Evolutionary conservation across 2,797 vertebrate genomes (phyloP), one percentile per base, ranked within the genome.

Genomic region (Cyclura pinguis): DNA sequence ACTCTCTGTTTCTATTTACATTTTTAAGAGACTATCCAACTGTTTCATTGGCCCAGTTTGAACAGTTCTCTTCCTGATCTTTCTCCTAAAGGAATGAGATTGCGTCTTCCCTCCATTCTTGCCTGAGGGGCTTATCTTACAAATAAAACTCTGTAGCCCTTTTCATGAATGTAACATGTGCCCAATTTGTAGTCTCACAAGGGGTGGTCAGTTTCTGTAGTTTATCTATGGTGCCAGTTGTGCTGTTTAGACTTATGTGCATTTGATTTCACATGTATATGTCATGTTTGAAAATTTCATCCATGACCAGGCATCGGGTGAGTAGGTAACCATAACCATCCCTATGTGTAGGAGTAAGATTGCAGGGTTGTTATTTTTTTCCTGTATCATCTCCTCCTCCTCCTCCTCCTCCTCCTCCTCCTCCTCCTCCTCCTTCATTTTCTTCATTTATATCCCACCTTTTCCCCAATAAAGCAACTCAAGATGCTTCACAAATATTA

Each of bases 381-480:
- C 20, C 16, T 59, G 16, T 59, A 16, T 59, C 16, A 59, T n/a
- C n/a, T n/a, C n/a, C n/a, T n/a, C n/a, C n/a, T 1, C 42, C 3
- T 42, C 42, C 3, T 42, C 42, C 3, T 42, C 42, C 3, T 42
- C 42, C 3, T 42, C 42, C 3, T 42, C 42, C 3, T 42, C 42
- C 4, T 47, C 2, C 0, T 47, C 4, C 4, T 47, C 4, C 4
- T 47, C 4, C 4, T 47, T 20, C 0, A 59, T 59, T 59, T 59
- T 59, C 20, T 59, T 59, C 18, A 59, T 18, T 20, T 59, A 20
- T 59, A 59, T 59, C 59, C 59, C 5, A 20, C 16, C 59, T 20
- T 59, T 59, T 20, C 59, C 59, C 16, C 59, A 59, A 59, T 59
- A 59, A 59, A 18, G 59, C 4, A 20, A 59, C 59, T 59, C 3